Evolutionary conservation across 2,888 invertebrate species (phyloP).

Genomic region (Lepetodrilus schrolli): DNA sequence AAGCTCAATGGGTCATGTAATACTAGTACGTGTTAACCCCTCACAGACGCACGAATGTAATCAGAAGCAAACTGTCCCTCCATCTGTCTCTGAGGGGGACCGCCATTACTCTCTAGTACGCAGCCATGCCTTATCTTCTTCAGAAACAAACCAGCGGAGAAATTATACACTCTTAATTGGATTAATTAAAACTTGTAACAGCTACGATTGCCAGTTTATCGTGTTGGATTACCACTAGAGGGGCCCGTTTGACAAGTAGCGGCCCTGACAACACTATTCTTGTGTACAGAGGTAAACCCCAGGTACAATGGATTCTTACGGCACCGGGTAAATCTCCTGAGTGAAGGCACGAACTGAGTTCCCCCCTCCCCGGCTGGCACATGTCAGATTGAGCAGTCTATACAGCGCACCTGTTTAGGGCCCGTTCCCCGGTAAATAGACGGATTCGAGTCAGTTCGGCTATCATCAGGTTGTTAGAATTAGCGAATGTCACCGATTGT

Average conservation of each 20-base stretch:
- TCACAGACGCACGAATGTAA: no score
- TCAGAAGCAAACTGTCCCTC: no score
- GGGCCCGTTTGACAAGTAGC: conserved; percentile 4
- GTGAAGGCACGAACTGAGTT: not conserved
- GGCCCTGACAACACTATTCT: not conserved
- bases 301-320: not conserved
- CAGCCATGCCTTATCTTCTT: conserved; percentile 1
- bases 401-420: not conserved
- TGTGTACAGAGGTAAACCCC: not conserved
- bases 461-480: conserved; percentile 24
- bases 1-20: no score
- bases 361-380: not conserved
- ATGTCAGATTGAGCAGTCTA: no score
- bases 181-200: conserved; percentile 23
- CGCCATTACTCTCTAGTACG: not conserved
- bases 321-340: not conserved
- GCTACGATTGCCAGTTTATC: conserved; percentile 21
- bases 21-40: no score
- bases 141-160: not conserved
- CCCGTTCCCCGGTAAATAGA: not conserved
- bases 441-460: not conserved
- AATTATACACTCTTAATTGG: conserved; percentile 26
- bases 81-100: no score
- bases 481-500: conserved; percentile 22
- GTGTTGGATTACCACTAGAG: conserved; percentile 15